Base-by-base conservation (phyloP, 2,888 invertebrate genomes). In the Eupithecia abbreviata region DNA sequence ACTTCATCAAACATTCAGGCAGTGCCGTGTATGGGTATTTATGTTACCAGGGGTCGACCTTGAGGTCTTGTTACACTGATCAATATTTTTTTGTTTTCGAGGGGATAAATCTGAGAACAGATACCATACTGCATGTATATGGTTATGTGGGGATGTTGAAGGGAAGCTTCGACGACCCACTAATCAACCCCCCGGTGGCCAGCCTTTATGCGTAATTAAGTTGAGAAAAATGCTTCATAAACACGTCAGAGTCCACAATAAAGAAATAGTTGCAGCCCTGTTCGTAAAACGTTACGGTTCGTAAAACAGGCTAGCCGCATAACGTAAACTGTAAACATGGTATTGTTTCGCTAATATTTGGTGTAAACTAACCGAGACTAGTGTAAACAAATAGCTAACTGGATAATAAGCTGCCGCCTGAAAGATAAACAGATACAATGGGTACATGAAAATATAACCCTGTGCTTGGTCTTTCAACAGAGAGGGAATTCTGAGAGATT, bases 1-100 rank as follows among this genome's bases (percentile, higher is more conserved):
- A 78, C 77, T 77, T 77, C 72, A 83, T 84, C 75, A 84, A 78
- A 78, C 71, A 77, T 79, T 84, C 75, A 80, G 71, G 65, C 73
- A 62, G 67, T 41, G 71, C 73, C 71, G 73, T 75, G 58, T 70
- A 72, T 72, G 49, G 66, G 73, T 75, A 71, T 75, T 72, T 75
- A 72, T 71, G 73, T 67, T 71, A 71, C 73, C 67, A 67, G 51
- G 67, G 73, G 73, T 73, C 67, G 77, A 42, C 67, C 75, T 75
- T 75, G 71, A 49, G 73, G 58, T 73, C 49, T 49, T n/a, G 68
- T 47, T 68, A 47, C 45, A 45, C 18, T 43, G 43, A 43, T 43
- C 7, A 30, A 30, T 30, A 30, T 30, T 30, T 30, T 30, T 30
- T 30, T 30, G 30, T 30, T 30, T 30, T n/a, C n/a, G n/a, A n/a